A percentile compares a stretch with the other conserved stretches of the same genome.
phyloP scores from a whole-genome alignment of 1,140 invertebrate species.

The Batillaria attramentaria region DNA sequence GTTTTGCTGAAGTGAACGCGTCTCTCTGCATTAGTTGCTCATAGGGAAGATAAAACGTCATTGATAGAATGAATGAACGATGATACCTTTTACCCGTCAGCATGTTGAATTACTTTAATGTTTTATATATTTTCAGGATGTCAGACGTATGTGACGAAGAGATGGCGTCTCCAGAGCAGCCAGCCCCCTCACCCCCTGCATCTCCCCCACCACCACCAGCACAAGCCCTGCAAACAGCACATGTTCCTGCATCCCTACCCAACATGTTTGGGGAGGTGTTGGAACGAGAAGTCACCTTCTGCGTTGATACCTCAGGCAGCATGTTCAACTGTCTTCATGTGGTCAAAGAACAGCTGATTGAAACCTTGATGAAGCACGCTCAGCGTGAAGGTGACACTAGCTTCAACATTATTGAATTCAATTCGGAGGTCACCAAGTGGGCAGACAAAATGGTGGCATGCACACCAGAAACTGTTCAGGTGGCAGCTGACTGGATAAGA shows the following conservation, averaged over 20 bases:
- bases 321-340: conserved; percentile 68
- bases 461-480: conserved; percentile 67
- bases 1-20: too few species aligned
- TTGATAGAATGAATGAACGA: neutral
- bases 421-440: conserved; percentile 70
- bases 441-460: conserved; percentile 70
- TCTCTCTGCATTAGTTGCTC: too few species aligned
- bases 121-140: conserved; percentile 4
- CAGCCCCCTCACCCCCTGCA: neutral
- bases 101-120: neutral
- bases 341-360: conserved; percentile 69
- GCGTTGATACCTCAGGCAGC: conserved; percentile 70
- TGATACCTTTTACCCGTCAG: too few species aligned
- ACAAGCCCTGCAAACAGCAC: neutral
- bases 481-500: conserved; percentile 68
- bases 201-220: conserved; percentile 17
- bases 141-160: conserved; percentile 5
- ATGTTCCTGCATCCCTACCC: conserved; percentile 44
- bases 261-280: conserved; percentile 65
- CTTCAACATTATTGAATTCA: conserved; percentile 72
- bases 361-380: conserved; percentile 64
- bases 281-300: conserved; percentile 69
- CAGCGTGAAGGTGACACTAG: conserved; percentile 47
- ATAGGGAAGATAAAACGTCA: neutral
- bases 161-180: neutral